Evolutionary conservation across 2,888 invertebrate species (phyloP), one percentile per base, ranked within the genome.

Genomic region (Ecliptopera silaceata): DNA sequence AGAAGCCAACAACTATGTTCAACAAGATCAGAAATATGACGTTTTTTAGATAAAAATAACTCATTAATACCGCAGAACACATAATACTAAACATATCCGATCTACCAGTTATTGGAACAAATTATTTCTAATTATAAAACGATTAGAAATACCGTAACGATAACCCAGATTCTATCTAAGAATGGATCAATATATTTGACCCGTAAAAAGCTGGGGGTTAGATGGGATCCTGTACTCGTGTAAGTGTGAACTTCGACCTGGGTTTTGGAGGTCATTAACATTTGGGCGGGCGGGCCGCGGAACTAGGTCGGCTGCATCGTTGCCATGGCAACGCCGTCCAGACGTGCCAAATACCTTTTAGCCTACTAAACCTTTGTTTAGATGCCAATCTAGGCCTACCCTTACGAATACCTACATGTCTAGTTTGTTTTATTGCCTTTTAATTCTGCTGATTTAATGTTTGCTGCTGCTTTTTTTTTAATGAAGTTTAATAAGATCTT

Each of bases 221-320:
- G 75, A 80, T 76, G 77, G 76, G 74, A 84, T 84, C 81, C 82
- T 74, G 82, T 83, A 80, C 90, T 79, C 90, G 90, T 89, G 90
- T 87, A 87, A 74, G 77, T 82, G 82, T 91, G 90, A 91, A 91
- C 90, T 91, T 91, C 89, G 90, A 88, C 90, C 90, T 82, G 85
- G 86, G 84, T 86, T 89, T 91, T 91, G 88, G 90, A 90, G 90
- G 90, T 91, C 90, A 91, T 91, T 91, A 91, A 91, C 90, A 91
- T 91, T 91, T 90, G 84, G 79, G 75, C 75, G 79, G 84, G 82
- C 70, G 79, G 84, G 82, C 69, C 79, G 74, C 72, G 74, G 68
- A 85, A 86, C 77, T 89, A 69, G 89, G 89, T 87, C 89, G 60
- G 36, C 71, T 88, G 88, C 88, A 88, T 74, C 79, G 86, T 87